phyloP scores from a whole-genome alignment of 2,888 invertebrate species.

The Teleogryllus oceanicus region DNA sequence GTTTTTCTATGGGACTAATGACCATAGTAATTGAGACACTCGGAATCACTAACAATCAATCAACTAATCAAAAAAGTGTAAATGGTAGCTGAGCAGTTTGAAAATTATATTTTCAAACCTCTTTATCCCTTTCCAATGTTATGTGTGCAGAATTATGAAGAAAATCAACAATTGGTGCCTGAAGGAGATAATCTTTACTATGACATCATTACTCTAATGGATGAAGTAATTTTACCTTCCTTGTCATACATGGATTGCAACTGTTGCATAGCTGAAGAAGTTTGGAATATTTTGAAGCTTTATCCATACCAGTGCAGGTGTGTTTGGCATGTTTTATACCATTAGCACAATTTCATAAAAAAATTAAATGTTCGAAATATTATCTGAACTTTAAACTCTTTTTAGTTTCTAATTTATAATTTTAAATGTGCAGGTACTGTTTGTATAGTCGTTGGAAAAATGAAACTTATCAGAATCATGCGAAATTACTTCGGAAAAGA shows the following conservation, averaged over 20 bases:
- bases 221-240: constrained; percentile 85
- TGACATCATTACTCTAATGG: constrained; percentile 80
- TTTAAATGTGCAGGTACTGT: constrained; percentile 60
- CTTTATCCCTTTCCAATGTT: too few relatives aligned
- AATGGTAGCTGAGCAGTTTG: too few relatives aligned
- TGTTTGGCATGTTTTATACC: too few relatives aligned
- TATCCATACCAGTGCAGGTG: constrained; percentile 81
- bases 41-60: too few relatives aligned
- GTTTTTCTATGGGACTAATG: too few relatives aligned
- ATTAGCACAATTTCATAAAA: too few relatives aligned
- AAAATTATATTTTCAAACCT: too few relatives aligned
- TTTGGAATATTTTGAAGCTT: constrained; percentile 83
- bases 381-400: not conserved
- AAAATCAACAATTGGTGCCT: constrained; percentile 45
- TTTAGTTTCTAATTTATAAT: not conserved
- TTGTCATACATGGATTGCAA: constrained; percentile 90
- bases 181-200: constrained; percentile 61
- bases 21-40: too few relatives aligned
- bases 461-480: constrained; percentile 76
- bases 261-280: constrained; percentile 93
- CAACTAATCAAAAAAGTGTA: too few relatives aligned
- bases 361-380: not conserved
- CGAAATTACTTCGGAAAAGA: constrained; percentile 75
- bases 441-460: constrained; percentile 97
- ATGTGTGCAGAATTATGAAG: constrained; percentile 28